phyloP scores from a whole-genome alignment of 2,113 vertebrate genomes.

The Panthera leo region DNA sequence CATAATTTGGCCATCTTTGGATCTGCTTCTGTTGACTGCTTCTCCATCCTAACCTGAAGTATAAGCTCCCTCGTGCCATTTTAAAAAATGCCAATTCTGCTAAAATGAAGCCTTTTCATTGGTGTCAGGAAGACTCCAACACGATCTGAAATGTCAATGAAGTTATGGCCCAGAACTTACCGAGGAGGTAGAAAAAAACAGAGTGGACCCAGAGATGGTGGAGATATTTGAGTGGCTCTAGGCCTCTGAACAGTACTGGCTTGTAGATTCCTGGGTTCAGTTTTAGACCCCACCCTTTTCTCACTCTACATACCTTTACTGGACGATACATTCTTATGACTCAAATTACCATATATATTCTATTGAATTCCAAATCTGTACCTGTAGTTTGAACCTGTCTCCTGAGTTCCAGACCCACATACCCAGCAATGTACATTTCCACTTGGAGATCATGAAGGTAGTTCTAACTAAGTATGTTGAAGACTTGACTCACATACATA shows the following conservation, averaged over 20 bases:
- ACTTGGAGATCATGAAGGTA: neutral
- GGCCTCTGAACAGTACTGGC: neutral
- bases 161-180: neutral
- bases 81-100: neutral
- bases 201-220: neutral
- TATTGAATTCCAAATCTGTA: neutral
- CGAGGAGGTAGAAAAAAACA: neutral
- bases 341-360: neutral
- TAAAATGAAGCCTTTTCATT: neutral
- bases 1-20: neutral
- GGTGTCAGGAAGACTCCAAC: neutral
- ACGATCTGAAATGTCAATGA: neutral
- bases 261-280: neutral
- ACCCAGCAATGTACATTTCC: neutral
- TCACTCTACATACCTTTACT: neutral
- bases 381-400: neutral
- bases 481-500: neutral
- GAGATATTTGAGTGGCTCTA: neutral
- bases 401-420: neutral
- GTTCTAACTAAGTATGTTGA: neutral
- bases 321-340: neutral
- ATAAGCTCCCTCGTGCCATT: neutral
- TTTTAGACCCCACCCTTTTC: neutral
- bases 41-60: neutral
- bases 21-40: neutral